These are phyloP conservation scores for Orthonevra nobilis DNA, from an alignment of 2,888 invertebrate genomes.

Conservation along the genomic window DNA sequence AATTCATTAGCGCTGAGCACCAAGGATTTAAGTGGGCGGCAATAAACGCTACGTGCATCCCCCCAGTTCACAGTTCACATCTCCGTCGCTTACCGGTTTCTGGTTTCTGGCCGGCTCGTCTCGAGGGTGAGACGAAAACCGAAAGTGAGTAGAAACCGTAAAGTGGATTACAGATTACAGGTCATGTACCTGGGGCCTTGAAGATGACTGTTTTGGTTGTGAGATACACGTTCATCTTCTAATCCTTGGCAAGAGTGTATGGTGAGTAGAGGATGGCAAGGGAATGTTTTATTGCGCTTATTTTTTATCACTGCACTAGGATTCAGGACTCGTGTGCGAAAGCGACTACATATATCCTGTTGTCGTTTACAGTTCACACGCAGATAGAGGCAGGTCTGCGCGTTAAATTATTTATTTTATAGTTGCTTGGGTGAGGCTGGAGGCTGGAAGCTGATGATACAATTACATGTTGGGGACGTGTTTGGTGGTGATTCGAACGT, in stretches of 20 bases:
- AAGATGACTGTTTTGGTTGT: conserved; percentile 31
- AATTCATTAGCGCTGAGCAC: conserved; percentile 68
- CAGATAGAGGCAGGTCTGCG: too few relatives aligned
- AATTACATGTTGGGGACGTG: conserved; percentile 47
- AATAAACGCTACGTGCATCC: conserved; percentile 60
- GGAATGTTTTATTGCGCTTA: conserved; percentile 36
- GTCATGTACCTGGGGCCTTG: conserved; percentile 65
- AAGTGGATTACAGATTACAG: conserved; percentile 69
- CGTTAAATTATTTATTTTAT: conserved; percentile 53
- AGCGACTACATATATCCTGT: conserved; percentile 6
- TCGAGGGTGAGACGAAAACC: conserved; percentile 15
- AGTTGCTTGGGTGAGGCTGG: conserved; percentile 15
- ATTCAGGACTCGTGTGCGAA: conserved; percentile 22
- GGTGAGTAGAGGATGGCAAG: background rate
- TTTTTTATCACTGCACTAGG: conserved; percentile 42
- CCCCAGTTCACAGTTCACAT: conserved; percentile 7
- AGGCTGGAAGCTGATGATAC: conserved; percentile 29
- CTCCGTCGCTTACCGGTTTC: too few relatives aligned
- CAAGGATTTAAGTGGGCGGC: conserved; percentile 66
- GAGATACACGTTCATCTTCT: conserved; percentile 31
- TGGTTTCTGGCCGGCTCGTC: too few relatives aligned
- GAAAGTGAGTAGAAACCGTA: conserved; percentile 61
- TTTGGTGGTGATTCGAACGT: conserved; percentile 30
- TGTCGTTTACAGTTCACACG: too few relatives aligned
- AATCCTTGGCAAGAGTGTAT: background rate